Base-by-base conservation (phyloP, 2,113 vertebrate species). In the Psilopogon haemacephalus region DNA sequence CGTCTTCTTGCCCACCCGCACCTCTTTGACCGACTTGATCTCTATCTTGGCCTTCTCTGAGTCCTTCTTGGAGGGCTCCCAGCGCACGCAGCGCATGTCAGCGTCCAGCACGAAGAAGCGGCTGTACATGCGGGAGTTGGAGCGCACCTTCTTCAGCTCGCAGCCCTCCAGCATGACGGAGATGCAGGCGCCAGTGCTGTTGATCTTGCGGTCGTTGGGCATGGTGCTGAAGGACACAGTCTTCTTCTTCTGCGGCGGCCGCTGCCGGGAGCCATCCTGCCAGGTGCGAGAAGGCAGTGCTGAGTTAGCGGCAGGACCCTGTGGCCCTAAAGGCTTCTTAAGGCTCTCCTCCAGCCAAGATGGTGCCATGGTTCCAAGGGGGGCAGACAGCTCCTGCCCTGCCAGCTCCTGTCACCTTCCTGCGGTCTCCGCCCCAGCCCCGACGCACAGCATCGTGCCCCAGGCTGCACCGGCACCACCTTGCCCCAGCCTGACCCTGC, bases 11-110 rank as follows among this genome's bases (percentile, higher is more conserved):
- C 99, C 99, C 64, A 98, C 95, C 1, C 99, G 98, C 56, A 99
- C 99, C 85, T 99, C 99, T 93, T 98, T 99, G 86, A 99, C 98
- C 1, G 98, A 98, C 90, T 98, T 99, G 89, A 99, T 99, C 96
- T 99, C 98, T 6, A 99, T 97, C 96, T 98, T 99, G 77, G 99
- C 99, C 86, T 99, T 99, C 63, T 99, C 99, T 0, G 98, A 99
- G 95, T 99, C 99, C 86, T 99, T 99, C 94, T 99, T 99, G 42
- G 99, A 99, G 33, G 99, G 99, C 42, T 99, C 98, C 99, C 98
- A 99, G 73, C 98, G 98, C 38, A 99, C 96, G 42, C 98, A 99
- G 93, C 97, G 98, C 98, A 99, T 97, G 96, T 99, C 98, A 0
- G 98, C 96, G 3, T 99, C 98, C 86, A 99, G 97, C 78, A 99